Evolutionary conservation across 2,888 invertebrate genomes (phyloP), one percentile per base, ranked within the genome.

Genomic region (Cryptocheilus praepositus): DNA sequence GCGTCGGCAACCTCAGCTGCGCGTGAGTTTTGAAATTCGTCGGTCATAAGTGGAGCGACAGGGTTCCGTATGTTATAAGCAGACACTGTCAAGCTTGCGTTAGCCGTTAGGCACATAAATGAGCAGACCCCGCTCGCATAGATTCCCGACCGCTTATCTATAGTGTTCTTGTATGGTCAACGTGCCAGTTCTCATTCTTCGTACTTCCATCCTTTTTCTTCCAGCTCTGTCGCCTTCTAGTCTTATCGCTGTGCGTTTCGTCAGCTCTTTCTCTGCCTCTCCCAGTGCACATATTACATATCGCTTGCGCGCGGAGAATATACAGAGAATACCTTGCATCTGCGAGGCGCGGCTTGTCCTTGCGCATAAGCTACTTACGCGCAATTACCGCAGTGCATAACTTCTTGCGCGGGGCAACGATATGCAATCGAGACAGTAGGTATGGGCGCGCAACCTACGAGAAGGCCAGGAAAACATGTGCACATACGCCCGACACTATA

Each of bases 301-400:
- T 8, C 61, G 28, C n/a, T 13, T n/a, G 16, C 55, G 22, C 13
- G 36, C 36, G 36, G 8, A 36, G 36, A 36, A 11, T 8, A 36
- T 36, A 21, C 7, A 46, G 18, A 36, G 36, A 36, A 36, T 36
- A 36, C 36, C 36, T 36, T 58, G n/a, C 36, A 36, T 55, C 36
- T 18, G 49, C 67, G 64, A 76, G 81, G 80, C 71, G 81, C 70
- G 72, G 74, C 71, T 55, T 64, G 77, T 80, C 77, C 82, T 82
- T 81, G 80, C 64, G 64, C 60, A 67, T 65, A 69, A 73, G 65
- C 56, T 56, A 55, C 69, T 69, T 45, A 71, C 66, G 64, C 65
- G 70, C 75, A 71, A 80, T 81, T 70, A 71, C 73, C 51, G 54
- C 22, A 61, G 55, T 78, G 74, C 72, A 74, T 70, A 74, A 73